phyloP scores from a whole-genome alignment of 2,888 invertebrate genomes.

The Gerris lacustris region DNA sequence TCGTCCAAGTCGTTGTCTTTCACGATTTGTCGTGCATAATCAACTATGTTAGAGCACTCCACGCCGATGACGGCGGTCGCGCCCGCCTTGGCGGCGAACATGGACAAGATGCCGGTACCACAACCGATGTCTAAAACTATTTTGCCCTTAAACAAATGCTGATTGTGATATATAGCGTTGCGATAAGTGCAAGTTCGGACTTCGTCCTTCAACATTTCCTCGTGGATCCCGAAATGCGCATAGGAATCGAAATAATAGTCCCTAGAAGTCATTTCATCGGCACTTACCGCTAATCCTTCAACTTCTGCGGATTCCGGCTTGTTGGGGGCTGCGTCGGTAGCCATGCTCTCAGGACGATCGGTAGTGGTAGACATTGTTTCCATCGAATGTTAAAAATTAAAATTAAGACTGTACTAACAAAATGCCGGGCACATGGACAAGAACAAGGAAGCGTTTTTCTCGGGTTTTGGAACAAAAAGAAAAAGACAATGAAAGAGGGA shows the following conservation, averaged over 20 bases:
- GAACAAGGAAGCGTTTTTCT: background rate
- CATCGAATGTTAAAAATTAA: background rate
- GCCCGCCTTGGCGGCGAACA: constrained; percentile 99
- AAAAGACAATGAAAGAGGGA: too few species aligned
- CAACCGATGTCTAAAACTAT: constrained; percentile 95
- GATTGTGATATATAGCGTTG: constrained; percentile 98
- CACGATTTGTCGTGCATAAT: constrained; percentile 91
- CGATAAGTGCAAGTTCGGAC: constrained; percentile 95
- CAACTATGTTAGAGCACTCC: constrained; percentile 97
- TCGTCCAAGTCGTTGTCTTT: constrained; percentile 69
- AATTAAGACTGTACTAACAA: background rate
- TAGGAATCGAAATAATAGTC: constrained; percentile 99
- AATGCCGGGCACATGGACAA: background rate
- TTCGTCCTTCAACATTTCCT: constrained; percentile 99
- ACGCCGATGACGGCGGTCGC: constrained; percentile 91
- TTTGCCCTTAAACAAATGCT: constrained; percentile 83
- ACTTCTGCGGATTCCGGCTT: background rate
- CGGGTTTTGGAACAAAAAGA: too few species aligned
- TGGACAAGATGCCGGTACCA: constrained; percentile 96
- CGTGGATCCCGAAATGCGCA: constrained; percentile 99
- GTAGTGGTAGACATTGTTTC: background rate
- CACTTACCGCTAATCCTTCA: constrained; percentile 41
- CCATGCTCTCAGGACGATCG: background rate
- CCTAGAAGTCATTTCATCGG: constrained; percentile 96
- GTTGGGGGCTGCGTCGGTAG: background rate